Base-by-base conservation (phyloP, 2,113 vertebrate genomes). In the Xiphorhynchus elegans region DNA sequence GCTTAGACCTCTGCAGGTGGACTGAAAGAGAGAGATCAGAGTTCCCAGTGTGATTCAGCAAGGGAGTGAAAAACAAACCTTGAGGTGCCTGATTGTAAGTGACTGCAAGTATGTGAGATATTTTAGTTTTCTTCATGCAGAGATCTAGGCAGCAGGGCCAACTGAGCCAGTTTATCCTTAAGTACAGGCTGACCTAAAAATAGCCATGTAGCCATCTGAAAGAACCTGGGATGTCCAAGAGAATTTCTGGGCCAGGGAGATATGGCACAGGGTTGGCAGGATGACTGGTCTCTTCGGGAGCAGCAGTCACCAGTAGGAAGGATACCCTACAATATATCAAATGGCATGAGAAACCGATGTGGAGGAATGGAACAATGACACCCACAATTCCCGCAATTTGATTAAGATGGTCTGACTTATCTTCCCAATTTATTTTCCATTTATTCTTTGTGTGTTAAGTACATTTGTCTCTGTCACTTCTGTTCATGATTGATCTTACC, bases 251-350 rank as follows among this genome's bases (percentile, higher is more conserved):
- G 5, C 35, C n/a, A 79, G 21, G 55, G 42, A 74, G 37, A n/a
- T 46, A 49, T 3, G 28, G 20, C 17, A 58, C 16, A 60, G 58
- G 13, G 5, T 26, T 49, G 63, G 50, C 13, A 70, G 33, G 40
- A 42, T 66, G n/a, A 49, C 13, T 55, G 24, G 2, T 49, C 4
- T 76, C 49, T 85, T 73, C 74, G 69, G 39, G 50, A 89, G 64
- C 17, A 89, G 39, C 42, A 29, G 17, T 0, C 70, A 29, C 20
- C 40, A 17, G 40, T 40, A 31, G 14, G 5, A 1, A 0, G 2
- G 21, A 52, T 52, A 35, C 8, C 6, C 15, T 40, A 52, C 15
- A 58, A 28, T n/a, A 26, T 56, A 29, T 88, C 1, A 3, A 62
- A 69, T 39, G 15, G 5, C 44, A 23, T 29, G 28, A n/a, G n/a